phyloP scores from a whole-genome alignment of 1,140 invertebrate species.

The Alviniconcha marisindica region DNA sequence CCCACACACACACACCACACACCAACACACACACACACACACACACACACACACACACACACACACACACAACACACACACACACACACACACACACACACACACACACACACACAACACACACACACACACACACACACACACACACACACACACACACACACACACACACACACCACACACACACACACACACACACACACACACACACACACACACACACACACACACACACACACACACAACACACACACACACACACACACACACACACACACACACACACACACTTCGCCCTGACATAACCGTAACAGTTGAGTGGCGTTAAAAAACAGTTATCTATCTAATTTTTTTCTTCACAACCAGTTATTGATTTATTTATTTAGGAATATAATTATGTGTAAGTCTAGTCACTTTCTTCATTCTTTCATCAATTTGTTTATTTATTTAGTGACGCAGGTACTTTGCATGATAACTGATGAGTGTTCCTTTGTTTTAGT shows the following conservation, averaged over 20 bases:
- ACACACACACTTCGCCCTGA: neutral
- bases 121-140: neutral
- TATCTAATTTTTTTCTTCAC: too few species aligned
- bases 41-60: too few species aligned
- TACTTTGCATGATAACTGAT: neutral
- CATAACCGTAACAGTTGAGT: too few species aligned
- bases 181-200: neutral
- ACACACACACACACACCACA: too few species aligned
- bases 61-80: neutral
- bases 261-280: slow-evolving; percentile 1
- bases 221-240: neutral
- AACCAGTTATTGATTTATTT: neutral
- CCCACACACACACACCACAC: too few species aligned
- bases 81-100: neutral
- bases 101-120: too few species aligned
- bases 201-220: neutral
- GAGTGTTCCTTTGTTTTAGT: too few species aligned
- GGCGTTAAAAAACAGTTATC: too few species aligned
- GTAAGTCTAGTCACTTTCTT: neutral
- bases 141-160: neutral
- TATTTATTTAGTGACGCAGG: too few species aligned
- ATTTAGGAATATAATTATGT: neutral
- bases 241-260: neutral
- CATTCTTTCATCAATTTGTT: neutral
- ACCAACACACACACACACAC: too few species aligned